Percentiles rank a stretch among this genome's conserved stretches.
Evolutionary conservation across 2,797 vertebrate genomes (phyloP).

Genomic region (Podarcis siculus): DNA sequence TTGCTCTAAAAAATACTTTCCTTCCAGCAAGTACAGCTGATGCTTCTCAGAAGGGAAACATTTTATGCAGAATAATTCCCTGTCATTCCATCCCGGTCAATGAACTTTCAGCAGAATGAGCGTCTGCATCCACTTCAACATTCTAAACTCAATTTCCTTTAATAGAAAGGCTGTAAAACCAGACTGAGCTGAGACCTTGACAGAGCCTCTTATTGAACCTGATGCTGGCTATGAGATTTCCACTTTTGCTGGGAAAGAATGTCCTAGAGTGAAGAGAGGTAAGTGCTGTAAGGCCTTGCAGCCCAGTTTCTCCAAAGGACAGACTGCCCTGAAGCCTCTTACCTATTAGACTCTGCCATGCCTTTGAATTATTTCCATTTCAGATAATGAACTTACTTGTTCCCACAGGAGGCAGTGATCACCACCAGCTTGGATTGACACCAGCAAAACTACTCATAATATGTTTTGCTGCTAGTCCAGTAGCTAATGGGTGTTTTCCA

Average conservation of each 20-base stretch:
- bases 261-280: neutral
- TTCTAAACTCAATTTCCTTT: too few species aligned
- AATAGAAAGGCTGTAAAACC: too few species aligned
- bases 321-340: neutral
- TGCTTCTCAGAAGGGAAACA: neutral
- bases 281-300: neutral
- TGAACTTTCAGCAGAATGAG: too few species aligned
- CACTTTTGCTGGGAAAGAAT: neutral
- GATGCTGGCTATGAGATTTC: neutral
- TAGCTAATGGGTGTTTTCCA: too few species aligned
- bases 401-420: neutral
- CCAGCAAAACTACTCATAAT: neutral
- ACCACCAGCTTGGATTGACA: neutral
- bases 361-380: constrained; percentile 2
- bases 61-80: neutral
- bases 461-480: neutral
- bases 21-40: neutral
- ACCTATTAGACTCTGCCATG: neutral
- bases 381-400: constrained; percentile 1
- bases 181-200: neutral
- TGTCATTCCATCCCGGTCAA: neutral
- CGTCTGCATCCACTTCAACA: too few species aligned
- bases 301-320: neutral
- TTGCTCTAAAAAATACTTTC: neutral
- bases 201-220: neutral